phyloP scores from a whole-genome alignment of 1,140 invertebrate species.

The Lucilia sericata region DNA sequence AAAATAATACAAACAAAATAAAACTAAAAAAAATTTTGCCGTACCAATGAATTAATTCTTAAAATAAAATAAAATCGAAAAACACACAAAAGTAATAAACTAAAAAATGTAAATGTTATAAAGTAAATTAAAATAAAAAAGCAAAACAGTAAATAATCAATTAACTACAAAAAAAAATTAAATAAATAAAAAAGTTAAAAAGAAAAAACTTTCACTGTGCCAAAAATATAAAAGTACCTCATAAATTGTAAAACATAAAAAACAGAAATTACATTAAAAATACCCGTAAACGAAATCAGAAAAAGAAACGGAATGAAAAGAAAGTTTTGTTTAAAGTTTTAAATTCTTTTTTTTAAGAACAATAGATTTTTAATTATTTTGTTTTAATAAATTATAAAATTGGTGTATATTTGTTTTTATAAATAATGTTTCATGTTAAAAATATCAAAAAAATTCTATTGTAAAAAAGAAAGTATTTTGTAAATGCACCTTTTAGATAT shows the following conservation, averaged over 20 bases:
- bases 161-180: constrained; percentile 43
- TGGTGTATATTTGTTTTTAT: too few species aligned
- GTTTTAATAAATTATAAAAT: neutral
- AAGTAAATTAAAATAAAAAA: constrained; percentile 23
- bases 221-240: constrained; percentile 68
- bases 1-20: neutral
- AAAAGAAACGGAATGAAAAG: neutral
- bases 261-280: constrained; percentile 44
- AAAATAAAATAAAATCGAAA: neutral
- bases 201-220: constrained; percentile 66
- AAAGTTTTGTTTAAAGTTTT: neutral
- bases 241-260: constrained; percentile 65
- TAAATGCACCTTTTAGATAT: too few species aligned
- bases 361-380: neutral
- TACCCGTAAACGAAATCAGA: too few species aligned
- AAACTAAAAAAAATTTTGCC: neutral
- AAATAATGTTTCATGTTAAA: too few species aligned
- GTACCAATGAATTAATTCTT: constrained; percentile 45
- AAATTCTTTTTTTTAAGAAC: neutral
- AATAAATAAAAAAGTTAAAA: constrained; percentile 43
- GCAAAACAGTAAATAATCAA: constrained; percentile 32
- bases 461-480: too few species aligned
- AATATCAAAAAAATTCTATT: too few species aligned
- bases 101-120: constrained; percentile 10
- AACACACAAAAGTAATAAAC: neutral